phyloP scores from a whole-genome alignment of 2,888 invertebrate genomes.

The Cataglyphis rosenhaueri region DNA sequence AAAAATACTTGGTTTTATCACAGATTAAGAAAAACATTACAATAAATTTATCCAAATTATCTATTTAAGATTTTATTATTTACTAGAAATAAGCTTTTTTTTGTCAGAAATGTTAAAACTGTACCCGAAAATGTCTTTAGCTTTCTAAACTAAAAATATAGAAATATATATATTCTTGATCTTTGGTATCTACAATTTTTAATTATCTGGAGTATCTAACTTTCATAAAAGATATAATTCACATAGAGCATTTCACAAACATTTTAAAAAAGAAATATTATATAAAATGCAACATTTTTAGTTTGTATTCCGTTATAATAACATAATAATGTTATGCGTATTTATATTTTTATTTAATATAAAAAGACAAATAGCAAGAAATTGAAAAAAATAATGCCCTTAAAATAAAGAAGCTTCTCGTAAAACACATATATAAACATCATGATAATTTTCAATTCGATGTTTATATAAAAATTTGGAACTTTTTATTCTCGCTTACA shows the following conservation, averaged over 20 bases:
- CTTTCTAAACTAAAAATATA: neutral
- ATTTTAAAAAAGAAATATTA: neutral
- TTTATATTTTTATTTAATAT: neutral
- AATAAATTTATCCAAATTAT: conserved; percentile 1
- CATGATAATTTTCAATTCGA: neutral
- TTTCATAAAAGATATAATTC: neutral
- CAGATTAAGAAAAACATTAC: neutral
- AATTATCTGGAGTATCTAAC: neutral
- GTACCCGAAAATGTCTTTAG: neutral
- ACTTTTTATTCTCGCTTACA: neutral
- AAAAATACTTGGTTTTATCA: neutral
- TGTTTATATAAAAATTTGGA: conserved; percentile 4
- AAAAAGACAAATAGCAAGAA: neutral
- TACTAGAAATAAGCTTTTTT: neutral
- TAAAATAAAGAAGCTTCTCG: neutral
- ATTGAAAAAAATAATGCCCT: neutral
- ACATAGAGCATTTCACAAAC: neutral
- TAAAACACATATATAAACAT: neutral
- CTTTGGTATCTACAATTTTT: neutral
- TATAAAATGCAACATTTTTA: neutral
- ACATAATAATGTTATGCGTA: neutral
- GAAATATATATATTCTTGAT: conserved; percentile 1
- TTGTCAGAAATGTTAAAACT: neutral
- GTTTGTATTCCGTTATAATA: neutral
- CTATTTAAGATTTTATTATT: conserved; percentile 16